Percentiles rank a stretch among this genome's conserved stretches.
Evolutionary conservation across 2,888 invertebrate species (phyloP).

Genomic region (Cantharis rustica): DNA sequence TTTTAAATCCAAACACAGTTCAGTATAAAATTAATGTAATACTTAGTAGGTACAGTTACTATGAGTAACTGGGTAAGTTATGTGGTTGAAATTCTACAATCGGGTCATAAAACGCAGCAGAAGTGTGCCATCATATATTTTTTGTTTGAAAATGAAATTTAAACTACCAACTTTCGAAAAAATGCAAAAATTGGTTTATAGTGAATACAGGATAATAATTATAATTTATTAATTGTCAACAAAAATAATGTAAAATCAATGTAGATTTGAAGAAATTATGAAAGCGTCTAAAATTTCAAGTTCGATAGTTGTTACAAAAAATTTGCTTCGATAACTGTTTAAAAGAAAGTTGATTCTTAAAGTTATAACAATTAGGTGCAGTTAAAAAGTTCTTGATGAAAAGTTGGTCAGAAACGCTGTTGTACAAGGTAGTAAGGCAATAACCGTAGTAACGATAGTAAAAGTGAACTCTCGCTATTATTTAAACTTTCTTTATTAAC

Average conservation of each 20-base stretch:
- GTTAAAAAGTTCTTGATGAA: neutral
- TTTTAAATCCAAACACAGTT: neutral
- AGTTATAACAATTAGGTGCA: neutral
- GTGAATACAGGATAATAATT: neutral
- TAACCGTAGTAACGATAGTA: constrained; percentile 3
- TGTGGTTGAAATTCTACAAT: neutral
- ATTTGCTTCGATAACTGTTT: neutral
- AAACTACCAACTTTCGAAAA: neutral
- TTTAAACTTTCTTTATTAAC: constrained; percentile 28
- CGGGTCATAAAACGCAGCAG: neutral
- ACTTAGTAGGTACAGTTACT: no score
- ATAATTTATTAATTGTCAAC: neutral
- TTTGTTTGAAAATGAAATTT: neutral
- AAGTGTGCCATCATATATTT: neutral
- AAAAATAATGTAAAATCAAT: neutral
- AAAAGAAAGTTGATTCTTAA: neutral
- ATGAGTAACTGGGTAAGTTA: no score
- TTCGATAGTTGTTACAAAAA: neutral
- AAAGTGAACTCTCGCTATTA: constrained; percentile 16
- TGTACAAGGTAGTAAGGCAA: neutral
- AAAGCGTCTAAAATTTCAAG: neutral
- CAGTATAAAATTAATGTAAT: no score
- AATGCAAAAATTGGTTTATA: neutral
- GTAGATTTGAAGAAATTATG: neutral
- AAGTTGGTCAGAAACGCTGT: neutral